Evolutionary conservation across 2,888 invertebrate species (phyloP).

Genomic region (Chrysolina americana): DNA sequence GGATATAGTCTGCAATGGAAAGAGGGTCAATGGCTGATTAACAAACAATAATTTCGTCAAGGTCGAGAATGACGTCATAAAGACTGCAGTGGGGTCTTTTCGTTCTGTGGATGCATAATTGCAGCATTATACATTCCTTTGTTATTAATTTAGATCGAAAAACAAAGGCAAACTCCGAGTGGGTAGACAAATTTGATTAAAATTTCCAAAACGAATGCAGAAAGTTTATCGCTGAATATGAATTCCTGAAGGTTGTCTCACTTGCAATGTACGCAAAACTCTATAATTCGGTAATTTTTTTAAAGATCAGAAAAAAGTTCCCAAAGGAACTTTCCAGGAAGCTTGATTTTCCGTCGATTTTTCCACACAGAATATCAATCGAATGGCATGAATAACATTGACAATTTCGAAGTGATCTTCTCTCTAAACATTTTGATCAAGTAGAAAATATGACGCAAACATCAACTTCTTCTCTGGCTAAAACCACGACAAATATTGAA

Average conservation of each 20-base stretch:
- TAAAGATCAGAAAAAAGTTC: too few relatives aligned
- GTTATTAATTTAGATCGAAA: conserved; percentile 32
- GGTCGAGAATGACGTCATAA: conserved; percentile 26
- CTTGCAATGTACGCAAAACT: neutral
- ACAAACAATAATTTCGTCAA: conserved; percentile 33
- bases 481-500: too few relatives aligned
- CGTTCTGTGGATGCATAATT: conserved; percentile 28
- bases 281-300: too few relatives aligned
- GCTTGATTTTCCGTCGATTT: too few relatives aligned
- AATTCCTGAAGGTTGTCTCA: conserved; percentile 4
- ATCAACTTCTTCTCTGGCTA: too few relatives aligned
- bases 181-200: conserved; percentile 20
- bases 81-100: conserved; percentile 26
- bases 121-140: conserved; percentile 22
- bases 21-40: conserved; percentile 31
- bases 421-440: too few relatives aligned
- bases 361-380: too few relatives aligned
- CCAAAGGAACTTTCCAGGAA: too few relatives aligned
- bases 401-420: too few relatives aligned
- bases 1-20: conserved; percentile 7
- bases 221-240: conserved; percentile 2
- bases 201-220: conserved; percentile 7
- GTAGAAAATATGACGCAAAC: too few relatives aligned
- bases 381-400: too few relatives aligned
- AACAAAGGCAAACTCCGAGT: conserved; percentile 27